Evolutionary conservation across 2,797 vertebrate genomes (phyloP), one percentile per base, ranked within the genome.

Genomic region (Echeneis naucrates): DNA sequence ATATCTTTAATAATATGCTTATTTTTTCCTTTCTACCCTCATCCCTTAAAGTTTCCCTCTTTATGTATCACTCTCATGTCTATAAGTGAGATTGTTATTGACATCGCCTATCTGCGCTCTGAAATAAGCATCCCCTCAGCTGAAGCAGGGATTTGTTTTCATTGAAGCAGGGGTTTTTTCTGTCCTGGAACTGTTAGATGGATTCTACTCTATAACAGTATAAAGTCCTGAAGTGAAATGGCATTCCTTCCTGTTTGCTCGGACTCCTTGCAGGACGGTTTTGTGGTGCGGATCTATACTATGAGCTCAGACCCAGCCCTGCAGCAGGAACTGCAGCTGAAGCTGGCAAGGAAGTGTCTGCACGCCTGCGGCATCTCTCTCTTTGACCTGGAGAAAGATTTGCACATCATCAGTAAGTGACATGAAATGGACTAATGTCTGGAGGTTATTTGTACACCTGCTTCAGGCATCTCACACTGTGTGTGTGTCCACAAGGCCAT

Each of bases 361-460:
- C 98, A 99, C 70, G 98, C 98, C 52, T 99, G 98, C 84, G 98
- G 98, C 47, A 99, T 99, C 83, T 99, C 98, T 4, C 88, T 99
- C 16, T 99, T 99, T 89, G 98, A 99, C 94, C 91, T 99, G 80
- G 98, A 99, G 87, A 99, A 99, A 89, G 98, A 99, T 89, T 95
- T 99, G 68, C 98, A 99, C 93, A 99, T 99, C 80, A 98, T 99
- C 92, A 99, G 98, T 99, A 94, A 97, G 98, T 87, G 54, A 75
- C 48, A 4, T 10, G 38, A 54, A 63, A 54, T 26, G 19, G 26
- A 23, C 32, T 53, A 13, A 27, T 38, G 26, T 60, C 8, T 40
- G 12, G 38, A 3, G 80, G 26, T 27, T 5, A 23, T n/a, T 32
- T 12, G 1, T 40, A 58, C 30, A 48, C n/a, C 21, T 60, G 9